Evolutionary conservation across 2,888 invertebrate genomes (phyloP), one percentile per base, ranked within the genome.

Genomic region (Sthenelais limicola): DNA sequence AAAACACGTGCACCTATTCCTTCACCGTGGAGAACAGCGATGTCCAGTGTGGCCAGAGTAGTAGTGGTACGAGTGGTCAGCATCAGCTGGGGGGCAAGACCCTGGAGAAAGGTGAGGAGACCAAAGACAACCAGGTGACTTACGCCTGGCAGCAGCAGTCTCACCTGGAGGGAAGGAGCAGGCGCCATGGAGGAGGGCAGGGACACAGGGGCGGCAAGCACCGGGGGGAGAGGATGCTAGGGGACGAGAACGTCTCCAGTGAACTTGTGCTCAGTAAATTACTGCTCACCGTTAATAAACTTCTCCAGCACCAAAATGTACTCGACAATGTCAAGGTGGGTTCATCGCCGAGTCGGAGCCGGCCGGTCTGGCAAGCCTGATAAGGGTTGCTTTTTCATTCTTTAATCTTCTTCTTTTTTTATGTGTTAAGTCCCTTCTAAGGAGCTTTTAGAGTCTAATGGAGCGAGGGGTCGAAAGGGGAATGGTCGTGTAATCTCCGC

Each of bases 301-400:
- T 62, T 35, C 62, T 62, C 38, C 62, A 62, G 24, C 62, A 62
- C 62, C 62, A 62, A 43, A 62, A 62, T 24, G 62, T 62, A 15
- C 62, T 62, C n/a, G 62, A 62, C 38, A 62, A 62, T 26, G 26
- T 62, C 62, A 62, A 62, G 62, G 62, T 62, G 56, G 24, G 56
- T n/a, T n/a, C n/a, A n/a, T n/a, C n/a, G n/a, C n/a, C n/a, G n/a
- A n/a, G n/a, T n/a, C n/a, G n/a, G n/a, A n/a, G n/a, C n/a, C n/a
- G n/a, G n/a, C n/a, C n/a, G n/a, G n/a, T n/a, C n/a, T n/a, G n/a
- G n/a, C n/a, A n/a, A n/a, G n/a, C n/a, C n/a, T n/a, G n/a, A n/a
- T n/a, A n/a, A n/a, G n/a, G n/a, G n/a, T n/a, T n/a, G n/a, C n/a
- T n/a, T n/a, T n/a, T n/a, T n/a, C n/a, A n/a, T n/a, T n/a, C n/a